Conservation (phyloP, 2,797 vertebrate genomes). For the Melanotaenia nigrans region DNA sequence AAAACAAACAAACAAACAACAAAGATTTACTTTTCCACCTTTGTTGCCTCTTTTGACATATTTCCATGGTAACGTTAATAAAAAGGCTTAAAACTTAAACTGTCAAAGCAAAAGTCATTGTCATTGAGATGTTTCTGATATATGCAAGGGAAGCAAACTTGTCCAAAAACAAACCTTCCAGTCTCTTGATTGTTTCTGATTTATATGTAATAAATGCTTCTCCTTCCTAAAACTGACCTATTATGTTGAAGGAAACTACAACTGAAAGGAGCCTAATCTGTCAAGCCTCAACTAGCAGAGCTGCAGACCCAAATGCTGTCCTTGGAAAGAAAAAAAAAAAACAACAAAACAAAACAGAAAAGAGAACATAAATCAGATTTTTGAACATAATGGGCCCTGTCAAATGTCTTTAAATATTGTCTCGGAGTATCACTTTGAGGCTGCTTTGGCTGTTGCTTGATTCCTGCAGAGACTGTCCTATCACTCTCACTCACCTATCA, state of each 20-base stretch:
- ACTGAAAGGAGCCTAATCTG: conserved; percentile 41
- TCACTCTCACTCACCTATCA: conserved; percentile 54
- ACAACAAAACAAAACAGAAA: not conserved
- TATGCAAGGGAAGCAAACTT: conserved; percentile 10
- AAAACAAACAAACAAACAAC: not conserved
- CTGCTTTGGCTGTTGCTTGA: conserved; percentile 20
- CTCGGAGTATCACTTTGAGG: conserved; percentile 17
- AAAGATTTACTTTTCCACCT: not conserved
- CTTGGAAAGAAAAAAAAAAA: conserved; percentile 8
- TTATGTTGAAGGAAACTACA: conserved; percentile 39
- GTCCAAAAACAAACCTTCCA: conserved; percentile 21
- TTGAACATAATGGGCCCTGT: not conserved
- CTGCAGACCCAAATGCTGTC: conserved; percentile 38
- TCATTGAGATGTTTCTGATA: not conserved
- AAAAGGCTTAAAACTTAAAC: not conserved
- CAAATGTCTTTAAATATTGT: conserved; percentile 5
- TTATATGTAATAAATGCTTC: conserved; percentile 48
- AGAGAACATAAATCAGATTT: not conserved
- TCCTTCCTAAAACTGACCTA: conserved; percentile 26
- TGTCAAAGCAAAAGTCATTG: not conserved
- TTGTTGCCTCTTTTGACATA: not conserved
- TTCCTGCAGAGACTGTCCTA: conserved; percentile 31
- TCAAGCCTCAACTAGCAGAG: conserved; percentile 41
- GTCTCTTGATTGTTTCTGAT: conserved; percentile 45
- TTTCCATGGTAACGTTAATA: not conserved